Base-by-base conservation (phyloP, 2,797 vertebrate genomes). In the Lepus townsendii region DNA sequence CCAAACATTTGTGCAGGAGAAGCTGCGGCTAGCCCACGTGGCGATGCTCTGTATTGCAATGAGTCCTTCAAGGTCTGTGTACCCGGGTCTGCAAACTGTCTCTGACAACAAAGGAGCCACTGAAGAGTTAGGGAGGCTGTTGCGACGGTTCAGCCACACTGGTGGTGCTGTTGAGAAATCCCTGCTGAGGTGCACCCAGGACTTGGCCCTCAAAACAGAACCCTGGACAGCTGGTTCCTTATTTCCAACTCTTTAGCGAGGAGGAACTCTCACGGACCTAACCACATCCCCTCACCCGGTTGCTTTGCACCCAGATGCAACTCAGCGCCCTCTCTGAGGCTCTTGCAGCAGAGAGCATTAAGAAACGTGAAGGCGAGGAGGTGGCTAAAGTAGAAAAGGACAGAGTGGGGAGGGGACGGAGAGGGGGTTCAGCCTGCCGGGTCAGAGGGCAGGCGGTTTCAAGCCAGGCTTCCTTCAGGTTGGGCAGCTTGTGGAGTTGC, bases 161-260 rank as follows among this genome's bases (percentile, higher is more conserved):
- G 6, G 13, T 35, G 47, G 73, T 35, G 65, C 62, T 54, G 27
- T 20, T 68, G 75, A 93, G 92, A 75, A 95, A 91, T 66, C 79
- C 32, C 2, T 27, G 16, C 66, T 57, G 54, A 62, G n/a, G 66
- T 91, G 20, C 3, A 50, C 42, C 19, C 19, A 65, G 47, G 22
- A 10, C 30, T 22, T 78, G 84, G 62, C 47, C 10, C 9, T 10
- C 17, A 66, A 47, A 35, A 65, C 62, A 76, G 50, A 87, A 50
- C 42, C 32, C 69, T 2, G 35, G 2, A 71, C 65, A 72, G 9
- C 20, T 83, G 30, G 6, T 38, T 82, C 19, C 68, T 73, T n/a
- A 20, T 65, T 77, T 88, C 35, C n/a, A 20, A 47, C 42, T 47
- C 19, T 4, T 78, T 2, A 30, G 47, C 30, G 5, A 6, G 27